Evolutionary conservation across 1,140 invertebrate genomes (phyloP).

Genomic region (Microplitis mediator): DNA sequence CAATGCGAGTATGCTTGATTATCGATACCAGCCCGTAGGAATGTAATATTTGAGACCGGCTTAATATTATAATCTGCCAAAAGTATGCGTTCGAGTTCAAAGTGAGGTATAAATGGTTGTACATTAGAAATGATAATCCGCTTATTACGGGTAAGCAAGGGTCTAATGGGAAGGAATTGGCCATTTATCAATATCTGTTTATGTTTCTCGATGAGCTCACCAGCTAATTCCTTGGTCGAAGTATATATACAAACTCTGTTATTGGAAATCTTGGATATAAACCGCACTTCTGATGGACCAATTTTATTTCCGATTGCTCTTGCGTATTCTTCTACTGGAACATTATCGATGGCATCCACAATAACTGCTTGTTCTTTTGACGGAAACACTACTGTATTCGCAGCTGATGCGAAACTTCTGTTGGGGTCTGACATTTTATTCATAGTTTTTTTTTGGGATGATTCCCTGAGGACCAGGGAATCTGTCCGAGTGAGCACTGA

Average conservation of each 20-base stretch:
- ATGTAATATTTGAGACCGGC: neutral
- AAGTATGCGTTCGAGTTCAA: neutral
- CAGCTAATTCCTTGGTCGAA: constrained; percentile 16
- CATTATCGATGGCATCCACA: constrained; percentile 19
- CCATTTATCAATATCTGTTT: constrained; percentile 18
- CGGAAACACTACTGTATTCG: neutral
- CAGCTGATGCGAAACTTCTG: neutral
- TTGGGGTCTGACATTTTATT: neutral
- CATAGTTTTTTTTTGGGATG: no score
- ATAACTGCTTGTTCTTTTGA: constrained; percentile 30
- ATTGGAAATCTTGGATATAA: constrained; percentile 26
- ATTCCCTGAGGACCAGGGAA: no score
- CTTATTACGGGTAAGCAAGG: constrained; percentile 16
- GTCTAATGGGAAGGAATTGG: constrained; percentile 8
- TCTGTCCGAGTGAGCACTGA: no score
- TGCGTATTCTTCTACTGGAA: constrained; percentile 25
- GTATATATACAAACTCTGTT: constrained; percentile 29
- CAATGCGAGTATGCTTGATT: no score
- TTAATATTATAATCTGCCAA: neutral
- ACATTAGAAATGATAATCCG: constrained; percentile 23
- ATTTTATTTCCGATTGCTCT: constrained; percentile 15
- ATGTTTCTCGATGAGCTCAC: constrained; percentile 18
- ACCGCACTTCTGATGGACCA: constrained; percentile 17
- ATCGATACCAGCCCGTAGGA: neutral
- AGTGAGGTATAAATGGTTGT: constrained; percentile 10